phyloP scores from a whole-genome alignment of 2,797 vertebrate species.

The Ctenochaetus hawaiiensis region DNA sequence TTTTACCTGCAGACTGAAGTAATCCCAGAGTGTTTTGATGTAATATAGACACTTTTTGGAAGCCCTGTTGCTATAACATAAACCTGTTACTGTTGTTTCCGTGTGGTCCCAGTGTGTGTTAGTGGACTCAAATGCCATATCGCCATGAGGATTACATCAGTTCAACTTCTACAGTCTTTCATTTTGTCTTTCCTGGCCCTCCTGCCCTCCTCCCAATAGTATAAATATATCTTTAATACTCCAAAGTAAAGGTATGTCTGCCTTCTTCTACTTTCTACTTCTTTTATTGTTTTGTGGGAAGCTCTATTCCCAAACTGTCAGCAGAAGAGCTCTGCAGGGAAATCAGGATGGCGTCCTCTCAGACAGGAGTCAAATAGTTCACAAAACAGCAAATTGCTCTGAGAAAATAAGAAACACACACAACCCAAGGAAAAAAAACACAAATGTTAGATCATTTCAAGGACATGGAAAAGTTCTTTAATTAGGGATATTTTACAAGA shows the following conservation, averaged over 20 bases:
- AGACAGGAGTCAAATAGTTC: slow-evolving; percentile 27
- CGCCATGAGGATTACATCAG: not conserved
- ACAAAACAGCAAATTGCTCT: not conserved
- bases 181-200: slow-evolving; percentile 13
- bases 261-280: not conserved
- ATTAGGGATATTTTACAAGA: slow-evolving; percentile 23
- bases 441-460: not conserved
- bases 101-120: not conserved
- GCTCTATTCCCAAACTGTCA: slow-evolving; percentile 35
- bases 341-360: slow-evolving; percentile 18
- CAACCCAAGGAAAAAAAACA: not conserved
- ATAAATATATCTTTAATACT: slow-evolving; percentile 2
- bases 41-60: not conserved
- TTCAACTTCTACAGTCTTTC: not conserved
- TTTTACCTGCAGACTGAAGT: slow-evolving; percentile 9
- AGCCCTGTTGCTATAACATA: slow-evolving; percentile 29
- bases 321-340: slow-evolving; percentile 33
- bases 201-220: not conserved
- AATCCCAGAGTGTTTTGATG: slow-evolving; percentile 4
- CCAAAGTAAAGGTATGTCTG: not conserved
- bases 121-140: slow-evolving; percentile 1
- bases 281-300: slow-evolving; percentile 17
- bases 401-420: slow-evolving; percentile 1
- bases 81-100: slow-evolving; percentile 18
- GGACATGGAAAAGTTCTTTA: slow-evolving; percentile 37